Evolutionary conservation across 2,113 vertebrate genomes (phyloP).

Genomic region (Pseudorasbora parva): DNA sequence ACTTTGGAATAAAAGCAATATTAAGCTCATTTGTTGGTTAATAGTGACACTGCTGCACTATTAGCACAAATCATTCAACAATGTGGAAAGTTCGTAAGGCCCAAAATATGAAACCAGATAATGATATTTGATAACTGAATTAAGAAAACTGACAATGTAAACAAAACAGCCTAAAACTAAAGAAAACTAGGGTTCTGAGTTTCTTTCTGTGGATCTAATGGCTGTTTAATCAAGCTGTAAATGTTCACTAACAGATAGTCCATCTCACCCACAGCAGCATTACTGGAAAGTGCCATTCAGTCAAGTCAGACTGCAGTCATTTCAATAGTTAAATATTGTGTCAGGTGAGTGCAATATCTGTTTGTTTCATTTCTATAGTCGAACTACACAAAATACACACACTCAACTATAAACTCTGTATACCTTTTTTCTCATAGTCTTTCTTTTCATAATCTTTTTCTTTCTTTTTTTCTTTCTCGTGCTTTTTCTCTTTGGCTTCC

Average conservation of each 20-base stretch:
- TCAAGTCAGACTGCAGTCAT: slow-evolving; percentile 7
- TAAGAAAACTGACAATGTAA: background rate
- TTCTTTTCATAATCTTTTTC: slow-evolving; percentile 62
- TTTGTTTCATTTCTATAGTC: background rate
- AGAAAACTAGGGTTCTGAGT: slow-evolving; percentile 13
- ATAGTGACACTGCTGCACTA: background rate
- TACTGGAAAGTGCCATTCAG: background rate
- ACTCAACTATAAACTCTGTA: slow-evolving; percentile 5
- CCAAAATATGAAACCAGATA: background rate
- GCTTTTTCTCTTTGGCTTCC: slow-evolving; percentile 51
- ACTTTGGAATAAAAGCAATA: slow-evolving; percentile 75
- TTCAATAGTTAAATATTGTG: background rate
- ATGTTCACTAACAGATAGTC: slow-evolving; percentile 42
- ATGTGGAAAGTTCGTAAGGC: background rate
- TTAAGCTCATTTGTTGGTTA: slow-evolving; percentile 30
- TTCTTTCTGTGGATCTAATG: slow-evolving; percentile 32
- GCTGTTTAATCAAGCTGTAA: background rate
- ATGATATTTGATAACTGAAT: too few species aligned
- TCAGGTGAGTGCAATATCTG: slow-evolving; percentile 31
- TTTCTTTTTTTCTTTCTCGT: slow-evolving; percentile 42
- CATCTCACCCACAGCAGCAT: slow-evolving; percentile 28
- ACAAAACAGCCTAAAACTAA: slow-evolving; percentile 22
- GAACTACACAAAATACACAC: slow-evolving; percentile 14
- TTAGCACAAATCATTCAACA: background rate
- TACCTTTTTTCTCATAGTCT: slow-evolving; percentile 74